These are phyloP conservation scores for Quadroppia sp. DNA, from an alignment of 2,888 invertebrate species.

Conservation along the genomic window DNA sequence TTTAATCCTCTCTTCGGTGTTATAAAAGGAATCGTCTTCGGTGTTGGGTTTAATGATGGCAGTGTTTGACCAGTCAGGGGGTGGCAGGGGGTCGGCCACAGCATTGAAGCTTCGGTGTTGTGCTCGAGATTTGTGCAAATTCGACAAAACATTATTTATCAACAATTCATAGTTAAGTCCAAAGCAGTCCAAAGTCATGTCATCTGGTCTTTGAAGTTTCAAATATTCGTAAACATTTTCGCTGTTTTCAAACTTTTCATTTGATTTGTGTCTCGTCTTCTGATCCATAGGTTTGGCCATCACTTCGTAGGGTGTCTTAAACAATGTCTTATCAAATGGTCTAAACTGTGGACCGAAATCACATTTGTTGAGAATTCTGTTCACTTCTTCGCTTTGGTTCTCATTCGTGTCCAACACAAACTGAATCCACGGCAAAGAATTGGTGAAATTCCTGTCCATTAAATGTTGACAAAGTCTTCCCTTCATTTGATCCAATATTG, in stretches of 20 bases:
- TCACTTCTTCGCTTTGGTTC: conserved; percentile 12
- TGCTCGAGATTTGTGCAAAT: conserved; percentile 36
- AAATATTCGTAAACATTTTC: conserved; percentile 7
- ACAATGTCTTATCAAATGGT: not conserved
- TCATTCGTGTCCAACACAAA: conserved; percentile 37
- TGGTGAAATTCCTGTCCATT: conserved; percentile 25
- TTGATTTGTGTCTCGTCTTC: not conserved
- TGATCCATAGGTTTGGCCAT: not conserved
- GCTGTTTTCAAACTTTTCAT: not conserved
- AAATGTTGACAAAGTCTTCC: conserved; percentile 34
- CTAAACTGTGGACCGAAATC: conserved; percentile 9
- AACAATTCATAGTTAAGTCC: conserved; percentile 35
- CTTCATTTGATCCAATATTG: conserved; percentile 36
- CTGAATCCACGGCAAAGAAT: conserved; percentile 37
- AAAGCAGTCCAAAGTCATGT: conserved; percentile 36
- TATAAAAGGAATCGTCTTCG: conserved; percentile 12
- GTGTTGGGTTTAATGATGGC: not conserved
- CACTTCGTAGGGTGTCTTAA: conserved; percentile 4
- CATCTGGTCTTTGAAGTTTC: conserved; percentile 17
- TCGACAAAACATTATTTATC: conserved; percentile 37
- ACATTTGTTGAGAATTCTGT: not conserved
- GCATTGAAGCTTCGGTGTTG: conserved; percentile 36
- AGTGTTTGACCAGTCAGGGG: conserved; percentile 21
- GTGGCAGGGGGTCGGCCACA: conserved; percentile 40
- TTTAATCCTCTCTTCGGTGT: conserved; percentile 38